phyloP scores from a whole-genome alignment of 2,797 vertebrate genomes.

The Glyptemys insculpta region DNA sequence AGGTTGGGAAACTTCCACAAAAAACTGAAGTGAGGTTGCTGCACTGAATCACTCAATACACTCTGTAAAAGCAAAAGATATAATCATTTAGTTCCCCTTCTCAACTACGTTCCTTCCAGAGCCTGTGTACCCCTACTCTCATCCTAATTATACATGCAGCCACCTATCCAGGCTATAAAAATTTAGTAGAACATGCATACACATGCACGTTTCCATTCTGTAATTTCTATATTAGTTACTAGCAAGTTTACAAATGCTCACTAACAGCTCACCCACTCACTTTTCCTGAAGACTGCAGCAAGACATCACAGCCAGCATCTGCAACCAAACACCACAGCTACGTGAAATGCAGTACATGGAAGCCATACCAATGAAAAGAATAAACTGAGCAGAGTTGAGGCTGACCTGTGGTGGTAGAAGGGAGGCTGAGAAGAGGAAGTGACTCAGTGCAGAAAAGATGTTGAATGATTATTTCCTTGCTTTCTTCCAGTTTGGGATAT shows the following conservation, averaged over 20 bases:
- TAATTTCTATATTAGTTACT: accelerated
- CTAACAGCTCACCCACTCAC: accelerated
- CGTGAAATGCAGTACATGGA: neutral
- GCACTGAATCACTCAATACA: accelerated
- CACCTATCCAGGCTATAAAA: accelerated
- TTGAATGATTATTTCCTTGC: neutral
- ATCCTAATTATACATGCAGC: accelerated
- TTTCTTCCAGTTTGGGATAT: neutral
- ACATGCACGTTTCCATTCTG: neutral
- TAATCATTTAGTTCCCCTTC: accelerated
- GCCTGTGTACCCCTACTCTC: accelerated
- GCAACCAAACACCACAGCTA: neutral
- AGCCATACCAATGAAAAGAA: neutral
- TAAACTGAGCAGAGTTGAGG: accelerated
- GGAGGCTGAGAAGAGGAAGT: neutral
- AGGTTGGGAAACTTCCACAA: neutral
- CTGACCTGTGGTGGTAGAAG: accelerated
- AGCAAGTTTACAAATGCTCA: accelerated
- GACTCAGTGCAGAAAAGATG: accelerated
- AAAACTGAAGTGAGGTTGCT: neutral
- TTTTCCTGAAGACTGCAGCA: neutral
- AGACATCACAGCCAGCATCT: neutral
- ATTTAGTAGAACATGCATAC: neutral
- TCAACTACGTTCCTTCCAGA: accelerated
- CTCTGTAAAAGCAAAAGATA: neutral